Evolutionary conservation across 92 coral and sea anemone genomes (phyloP).

Genomic region (Epizoanthus scotinus): DNA sequence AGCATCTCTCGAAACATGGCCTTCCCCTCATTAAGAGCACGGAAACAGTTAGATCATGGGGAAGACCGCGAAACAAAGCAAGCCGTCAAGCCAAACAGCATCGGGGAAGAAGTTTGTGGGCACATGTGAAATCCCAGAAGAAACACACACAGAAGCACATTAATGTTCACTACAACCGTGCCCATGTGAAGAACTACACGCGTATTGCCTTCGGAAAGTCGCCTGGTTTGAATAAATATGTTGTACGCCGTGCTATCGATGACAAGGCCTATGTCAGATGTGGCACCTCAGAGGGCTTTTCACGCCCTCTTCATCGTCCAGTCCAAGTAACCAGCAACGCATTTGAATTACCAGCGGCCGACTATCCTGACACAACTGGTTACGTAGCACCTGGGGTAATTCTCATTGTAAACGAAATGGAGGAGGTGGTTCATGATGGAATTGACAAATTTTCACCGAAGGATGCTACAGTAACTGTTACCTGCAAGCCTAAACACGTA

Average conservation of each 20-base stretch:
- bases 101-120: slow-evolving; percentile 53
- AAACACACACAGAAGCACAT: slow-evolving; percentile 22
- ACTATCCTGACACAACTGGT: slow-evolving; percentile 64
- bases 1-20: slow-evolving; percentile 32
- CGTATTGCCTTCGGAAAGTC: slow-evolving; percentile 48
- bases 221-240: not conserved
- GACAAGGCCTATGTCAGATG: slow-evolving; percentile 52
- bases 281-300: slow-evolving; percentile 62
- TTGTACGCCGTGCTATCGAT: slow-evolving; percentile 46
- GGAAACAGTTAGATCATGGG: slow-evolving; percentile 61
- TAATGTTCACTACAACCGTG: slow-evolving; percentile 53
- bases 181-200: slow-evolving; percentile 56
- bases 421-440: slow-evolving; percentile 56
- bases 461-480: slow-evolving; percentile 56
- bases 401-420: slow-evolving; percentile 56
- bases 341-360: slow-evolving; percentile 30
- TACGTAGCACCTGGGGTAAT: slow-evolving; percentile 64
- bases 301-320: slow-evolving; percentile 54
- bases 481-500: slow-evolving; percentile 56
- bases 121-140: slow-evolving; percentile 40
- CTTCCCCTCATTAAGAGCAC: slow-evolving; percentile 29
- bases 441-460: slow-evolving; percentile 46
- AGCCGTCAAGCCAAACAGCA: slow-evolving; percentile 55
- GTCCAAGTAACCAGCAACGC: slow-evolving; percentile 35
- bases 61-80: slow-evolving; percentile 39